phyloP scores from a whole-genome alignment of 2,113 vertebrate species.

The Vicugna pacos region DNA sequence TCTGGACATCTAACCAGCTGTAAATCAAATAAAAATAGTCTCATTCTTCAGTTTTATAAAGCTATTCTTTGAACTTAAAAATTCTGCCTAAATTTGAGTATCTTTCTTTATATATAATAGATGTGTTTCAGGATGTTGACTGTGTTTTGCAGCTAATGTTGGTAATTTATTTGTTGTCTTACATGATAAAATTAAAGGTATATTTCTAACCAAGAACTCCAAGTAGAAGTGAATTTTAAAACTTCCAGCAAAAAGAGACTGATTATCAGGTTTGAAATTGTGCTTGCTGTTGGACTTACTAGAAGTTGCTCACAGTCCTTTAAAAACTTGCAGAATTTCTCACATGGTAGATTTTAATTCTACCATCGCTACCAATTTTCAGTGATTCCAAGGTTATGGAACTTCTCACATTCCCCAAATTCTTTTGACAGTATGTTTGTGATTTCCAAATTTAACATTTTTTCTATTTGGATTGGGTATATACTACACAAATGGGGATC shows the following conservation, averaged over 20 bases:
- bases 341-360: not conserved
- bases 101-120: not conserved
- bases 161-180: not conserved
- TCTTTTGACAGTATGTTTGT: not conserved
- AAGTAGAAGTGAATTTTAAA: not conserved
- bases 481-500: not conserved
- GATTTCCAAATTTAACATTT: not conserved
- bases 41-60: not conserved
- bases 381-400: not conserved
- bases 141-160: not conserved
- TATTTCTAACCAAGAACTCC: not conserved
- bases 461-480: not conserved
- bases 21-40: not conserved
- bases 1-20: not conserved
- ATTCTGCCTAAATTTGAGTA: not conserved
- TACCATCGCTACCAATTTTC: not conserved
- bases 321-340: not conserved
- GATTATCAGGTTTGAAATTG: fast-evolving
- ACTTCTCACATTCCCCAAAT: not conserved
- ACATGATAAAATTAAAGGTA: not conserved
- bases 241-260: not conserved
- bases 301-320: not conserved
- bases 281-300: not conserved
- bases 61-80: not conserved
- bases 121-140: not conserved